A percentile compares a stretch with the other conserved stretches of the same genome.
phyloP scores from a whole-genome alignment of 2,113 vertebrate genomes.

The Stegostoma tigrinum region DNA sequence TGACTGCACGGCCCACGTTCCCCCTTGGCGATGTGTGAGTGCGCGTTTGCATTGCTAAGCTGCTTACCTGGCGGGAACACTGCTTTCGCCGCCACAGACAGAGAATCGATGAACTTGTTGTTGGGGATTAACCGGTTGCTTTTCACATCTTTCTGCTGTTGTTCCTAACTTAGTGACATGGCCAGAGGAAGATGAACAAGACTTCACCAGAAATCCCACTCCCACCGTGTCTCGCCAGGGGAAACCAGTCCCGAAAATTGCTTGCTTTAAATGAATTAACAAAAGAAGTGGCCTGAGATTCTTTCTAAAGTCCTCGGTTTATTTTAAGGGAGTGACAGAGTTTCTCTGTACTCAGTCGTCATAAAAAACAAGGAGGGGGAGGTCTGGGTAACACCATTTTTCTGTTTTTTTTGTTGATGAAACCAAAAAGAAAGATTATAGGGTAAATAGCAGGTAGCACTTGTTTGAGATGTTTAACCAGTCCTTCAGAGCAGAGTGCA shows the following conservation, averaged over 20 bases:
- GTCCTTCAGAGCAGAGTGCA: neutral
- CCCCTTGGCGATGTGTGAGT: no score
- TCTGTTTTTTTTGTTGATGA: neutral
- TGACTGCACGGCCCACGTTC: neutral
- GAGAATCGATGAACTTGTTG: neutral
- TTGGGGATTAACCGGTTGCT: neutral
- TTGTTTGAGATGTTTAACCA: neutral
- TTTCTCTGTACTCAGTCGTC: neutral
- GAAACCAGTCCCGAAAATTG: neutral
- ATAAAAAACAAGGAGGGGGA: neutral
- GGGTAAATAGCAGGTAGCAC: neutral
- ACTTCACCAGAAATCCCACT: neutral
- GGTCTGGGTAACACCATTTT: neutral
- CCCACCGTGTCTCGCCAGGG: neutral
- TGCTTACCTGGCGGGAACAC: neutral
- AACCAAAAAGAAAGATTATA: neutral
- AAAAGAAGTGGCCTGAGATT: conserved; percentile 13
- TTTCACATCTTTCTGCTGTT: conserved; percentile 13
- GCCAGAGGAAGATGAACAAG: conserved; percentile 10
- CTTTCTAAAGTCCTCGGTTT: neutral
- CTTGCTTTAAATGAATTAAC: conserved; percentile 21
- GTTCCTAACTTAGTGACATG: conserved; percentile 8
- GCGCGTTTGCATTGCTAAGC: neutral
- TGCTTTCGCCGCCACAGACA: neutral
- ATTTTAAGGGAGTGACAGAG: neutral